Base-by-base conservation (phyloP, 2,797 vertebrate genomes). In the Sphaeramia orbicularis region DNA sequence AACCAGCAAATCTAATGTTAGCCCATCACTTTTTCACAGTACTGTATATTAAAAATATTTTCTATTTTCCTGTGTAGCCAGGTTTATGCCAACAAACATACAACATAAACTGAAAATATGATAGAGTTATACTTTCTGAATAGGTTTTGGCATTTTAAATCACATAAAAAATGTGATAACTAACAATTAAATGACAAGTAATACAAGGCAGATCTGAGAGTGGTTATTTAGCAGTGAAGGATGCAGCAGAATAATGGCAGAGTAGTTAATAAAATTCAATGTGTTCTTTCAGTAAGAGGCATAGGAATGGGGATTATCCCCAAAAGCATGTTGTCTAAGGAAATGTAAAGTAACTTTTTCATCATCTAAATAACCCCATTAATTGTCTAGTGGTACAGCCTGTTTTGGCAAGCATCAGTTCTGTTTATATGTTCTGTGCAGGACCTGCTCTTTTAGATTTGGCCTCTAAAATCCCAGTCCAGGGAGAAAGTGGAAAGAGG, bases 401-500 rank as follows among this genome's bases (percentile, higher is more conserved):
- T 15, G 5, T 53, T 7, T 60, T 60, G 37, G 36, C 52, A 14
- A 37, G 27, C 24, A 47, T 42, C 18, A 8, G 14, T 38, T 15
- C 44, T 60, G 54, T 35, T 48, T 21, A 7, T 44, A 19, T 73
- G 52, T 67, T 61, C 54, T 74, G 56, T 40, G 9, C 11, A 2
- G 16, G 16, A 9, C n/a, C 21, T 4, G 19, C 40, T 43, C 19
- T 12, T 41, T 30, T 24, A 16, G 2, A 10, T 48, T 42, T 36
- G 44, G 7, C 40, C 30, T 70, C 48, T 16, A 16, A 38, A 57
- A 43, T 54, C 19, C 13, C 48, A 7, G 32, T 7, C 45, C 40
- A 37, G 50, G 62, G 55, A 68, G 35, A 53, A 69, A 47, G 64
- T 42, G 38, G 41, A 65, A 64, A 57, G 57, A 71, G 66, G 66